These are phyloP conservation scores for Elymnias hypermnestra DNA, from an alignment of 1,140 invertebrate species.

Conservation along the genomic window DNA sequence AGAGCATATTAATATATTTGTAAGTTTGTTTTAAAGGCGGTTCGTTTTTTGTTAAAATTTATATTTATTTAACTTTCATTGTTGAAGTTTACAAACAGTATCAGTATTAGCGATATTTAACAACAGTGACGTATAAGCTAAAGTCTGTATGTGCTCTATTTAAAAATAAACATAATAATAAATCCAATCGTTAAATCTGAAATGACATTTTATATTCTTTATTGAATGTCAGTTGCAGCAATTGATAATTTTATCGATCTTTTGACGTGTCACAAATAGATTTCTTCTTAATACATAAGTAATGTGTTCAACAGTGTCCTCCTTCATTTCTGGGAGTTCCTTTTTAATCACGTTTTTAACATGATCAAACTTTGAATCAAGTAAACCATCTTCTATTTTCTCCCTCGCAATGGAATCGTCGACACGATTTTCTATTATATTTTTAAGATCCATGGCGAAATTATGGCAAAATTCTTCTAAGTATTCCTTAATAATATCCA, in stretches of 20 bases:
- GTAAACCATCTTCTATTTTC: slow-evolving; percentile 29
- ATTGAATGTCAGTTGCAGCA: too few relatives aligned
- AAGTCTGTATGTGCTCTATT: too few relatives aligned
- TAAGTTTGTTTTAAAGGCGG: too few relatives aligned
- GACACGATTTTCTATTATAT: slow-evolving; percentile 20
- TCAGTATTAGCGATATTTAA: too few relatives aligned
- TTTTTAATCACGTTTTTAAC: slow-evolving; percentile 26
- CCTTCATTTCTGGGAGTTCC: slow-evolving; percentile 27
- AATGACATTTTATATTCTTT: too few relatives aligned
- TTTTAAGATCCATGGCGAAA: slow-evolving; percentile 29
- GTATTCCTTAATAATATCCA: slow-evolving; percentile 19
- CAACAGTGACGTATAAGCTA: too few relatives aligned
- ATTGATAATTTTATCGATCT: slow-evolving; percentile 24
- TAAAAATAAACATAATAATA: too few relatives aligned
- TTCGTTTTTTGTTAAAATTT: too few relatives aligned
- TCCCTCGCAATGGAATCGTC: slow-evolving; percentile 8
- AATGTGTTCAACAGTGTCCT: slow-evolving; percentile 23
- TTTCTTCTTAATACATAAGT: slow-evolving; percentile 31
- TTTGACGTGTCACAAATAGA: slow-evolving; percentile 25
- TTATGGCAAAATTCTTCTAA: slow-evolving; percentile 31
- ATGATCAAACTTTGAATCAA: slow-evolving; percentile 29
- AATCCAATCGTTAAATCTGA: too few relatives aligned
- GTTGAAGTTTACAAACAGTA: too few relatives aligned
- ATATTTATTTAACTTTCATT: too few relatives aligned
- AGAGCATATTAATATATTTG: too few relatives aligned